phyloP scores from a whole-genome alignment of 2,797 vertebrate species.

The Hypotaenidia philippensis region DNA sequence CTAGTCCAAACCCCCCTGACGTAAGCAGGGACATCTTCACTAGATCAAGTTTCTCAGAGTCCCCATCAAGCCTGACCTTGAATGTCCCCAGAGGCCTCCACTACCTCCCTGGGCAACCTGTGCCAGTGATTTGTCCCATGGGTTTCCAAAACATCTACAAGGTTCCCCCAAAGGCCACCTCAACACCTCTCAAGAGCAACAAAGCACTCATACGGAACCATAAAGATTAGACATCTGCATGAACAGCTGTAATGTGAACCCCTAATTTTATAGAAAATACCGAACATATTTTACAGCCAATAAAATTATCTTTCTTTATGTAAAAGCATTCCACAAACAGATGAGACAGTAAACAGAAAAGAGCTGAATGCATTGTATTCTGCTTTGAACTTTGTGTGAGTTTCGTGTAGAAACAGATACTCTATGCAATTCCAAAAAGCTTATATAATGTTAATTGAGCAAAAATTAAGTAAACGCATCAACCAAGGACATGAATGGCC shows the following conservation, averaged over 20 bases:
- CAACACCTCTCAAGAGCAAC: background rate
- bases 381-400: background rate
- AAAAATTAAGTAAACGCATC: background rate
- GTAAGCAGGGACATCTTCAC: too few relatives aligned
- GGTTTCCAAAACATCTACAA: background rate
- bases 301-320: background rate
- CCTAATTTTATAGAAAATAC: background rate
- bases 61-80: too few relatives aligned
- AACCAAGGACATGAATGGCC: background rate
- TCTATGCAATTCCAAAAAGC: background rate
- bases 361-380: fast-evolving
- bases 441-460: constrained; percentile 7
- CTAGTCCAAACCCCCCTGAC: too few relatives aligned
- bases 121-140: background rate
- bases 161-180: background rate
- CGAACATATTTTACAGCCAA: background rate
- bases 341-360: background rate
- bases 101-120: too few relatives aligned
- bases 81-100: too few relatives aligned
- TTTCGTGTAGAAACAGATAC: background rate
- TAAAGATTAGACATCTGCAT: background rate
- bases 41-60: too few relatives aligned
- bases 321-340: background rate
- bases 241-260: background rate
- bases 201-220: background rate